These are phyloP conservation scores for Oligia fasciuncula DNA, from an alignment of 2,888 invertebrate genomes.

Conservation along the genomic window DNA sequence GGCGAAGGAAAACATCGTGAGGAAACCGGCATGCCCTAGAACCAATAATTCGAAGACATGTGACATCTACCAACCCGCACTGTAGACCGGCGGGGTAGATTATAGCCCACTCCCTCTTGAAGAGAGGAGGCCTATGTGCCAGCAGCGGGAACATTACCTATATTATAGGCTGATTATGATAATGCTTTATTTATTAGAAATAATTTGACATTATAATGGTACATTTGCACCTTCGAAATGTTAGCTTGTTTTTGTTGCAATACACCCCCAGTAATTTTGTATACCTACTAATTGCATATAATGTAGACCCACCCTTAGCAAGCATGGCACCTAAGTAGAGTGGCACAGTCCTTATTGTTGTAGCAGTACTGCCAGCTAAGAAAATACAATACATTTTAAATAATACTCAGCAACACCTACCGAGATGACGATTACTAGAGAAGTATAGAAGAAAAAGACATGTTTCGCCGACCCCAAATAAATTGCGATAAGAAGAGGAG, in stretches of 20 bases:
- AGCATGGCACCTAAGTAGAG: not conserved
- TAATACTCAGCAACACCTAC: constrained; percentile 4
- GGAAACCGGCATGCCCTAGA: not conserved
- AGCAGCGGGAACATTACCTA: not conserved
- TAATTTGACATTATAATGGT: not conserved
- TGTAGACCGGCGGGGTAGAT: no score
- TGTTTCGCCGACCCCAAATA: not conserved
- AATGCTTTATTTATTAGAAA: not conserved
- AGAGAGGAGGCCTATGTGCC: not conserved
- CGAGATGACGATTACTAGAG: not conserved
- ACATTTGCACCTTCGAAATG: not conserved
- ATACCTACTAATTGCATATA: not conserved
- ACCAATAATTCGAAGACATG: not conserved
- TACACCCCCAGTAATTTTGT: not conserved
- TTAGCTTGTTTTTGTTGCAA: not conserved
- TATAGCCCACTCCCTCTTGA: no score
- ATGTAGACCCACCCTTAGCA: not conserved
- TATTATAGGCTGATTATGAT: not conserved
- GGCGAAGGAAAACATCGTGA: not conserved
- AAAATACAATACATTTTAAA: constrained; percentile 10
- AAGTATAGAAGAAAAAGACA: not conserved
- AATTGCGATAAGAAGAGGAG: not conserved
- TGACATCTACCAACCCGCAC: not conserved
- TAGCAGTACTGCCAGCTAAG: constrained; percentile 1
- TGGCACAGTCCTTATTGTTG: constrained; percentile 3